These are phyloP conservation scores for Menidia menidia DNA, from an alignment of 2,797 vertebrate genomes.

Conservation along the genomic window DNA sequence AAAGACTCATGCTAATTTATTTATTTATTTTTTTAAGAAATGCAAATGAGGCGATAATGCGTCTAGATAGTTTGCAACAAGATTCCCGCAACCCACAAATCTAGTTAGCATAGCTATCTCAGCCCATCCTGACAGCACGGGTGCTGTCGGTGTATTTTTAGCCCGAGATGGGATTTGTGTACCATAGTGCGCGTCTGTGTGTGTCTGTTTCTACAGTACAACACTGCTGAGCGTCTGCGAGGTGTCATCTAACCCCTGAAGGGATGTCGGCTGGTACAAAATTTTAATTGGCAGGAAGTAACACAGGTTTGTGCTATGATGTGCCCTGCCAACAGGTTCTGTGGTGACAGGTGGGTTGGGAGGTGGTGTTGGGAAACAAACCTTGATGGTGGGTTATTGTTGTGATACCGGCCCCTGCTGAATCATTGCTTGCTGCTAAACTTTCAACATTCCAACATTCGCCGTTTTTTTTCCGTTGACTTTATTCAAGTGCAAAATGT, in stretches of 20 bases:
- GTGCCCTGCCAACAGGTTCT: constrained; percentile 36
- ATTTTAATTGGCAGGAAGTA: constrained; percentile 69
- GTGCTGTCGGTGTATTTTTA: constrained; percentile 68
- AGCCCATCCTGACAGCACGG: constrained; percentile 48
- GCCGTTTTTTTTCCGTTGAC: too few relatives aligned
- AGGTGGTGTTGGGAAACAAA: background rate
- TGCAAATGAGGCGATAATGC: constrained; percentile 33
- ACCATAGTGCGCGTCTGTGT: constrained; percentile 11
- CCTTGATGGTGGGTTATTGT: constrained; percentile 10
- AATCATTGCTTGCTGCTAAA: constrained; percentile 26
- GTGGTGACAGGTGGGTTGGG: constrained; percentile 24
- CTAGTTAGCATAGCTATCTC: constrained; percentile 61
- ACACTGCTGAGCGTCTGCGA: constrained; percentile 48
- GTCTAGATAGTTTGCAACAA: constrained; percentile 23
- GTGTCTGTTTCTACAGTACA: constrained; percentile 28
- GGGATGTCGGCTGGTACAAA: constrained; percentile 45
- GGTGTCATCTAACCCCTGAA: constrained; percentile 60
- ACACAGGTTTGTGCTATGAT: constrained; percentile 36
- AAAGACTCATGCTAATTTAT: background rate
- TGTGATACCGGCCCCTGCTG: background rate
- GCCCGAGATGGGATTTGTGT: constrained; percentile 29
- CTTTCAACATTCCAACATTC: too few relatives aligned
- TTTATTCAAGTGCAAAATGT: too few relatives aligned
- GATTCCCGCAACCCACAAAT: constrained; percentile 41
- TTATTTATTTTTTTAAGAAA: constrained; percentile 13